phyloP scores from a whole-genome alignment of 2,888 invertebrate genomes.

The Sylvicola cinctus region DNA sequence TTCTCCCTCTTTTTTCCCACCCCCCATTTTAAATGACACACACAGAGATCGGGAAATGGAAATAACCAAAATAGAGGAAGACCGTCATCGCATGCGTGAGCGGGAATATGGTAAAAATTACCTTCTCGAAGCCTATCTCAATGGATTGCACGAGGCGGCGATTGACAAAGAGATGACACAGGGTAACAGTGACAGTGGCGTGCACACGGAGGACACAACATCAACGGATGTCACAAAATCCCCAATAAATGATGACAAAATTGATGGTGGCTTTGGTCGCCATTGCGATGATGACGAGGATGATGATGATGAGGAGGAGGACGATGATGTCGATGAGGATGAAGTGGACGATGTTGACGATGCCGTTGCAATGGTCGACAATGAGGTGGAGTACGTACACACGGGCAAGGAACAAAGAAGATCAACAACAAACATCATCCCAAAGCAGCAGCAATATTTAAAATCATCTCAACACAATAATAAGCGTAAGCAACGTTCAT shows the following conservation, averaged over 20 bases:
- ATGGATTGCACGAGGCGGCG: constrained; percentile 35
- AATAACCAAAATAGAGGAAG: constrained; percentile 58
- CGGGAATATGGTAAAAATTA: constrained; percentile 62
- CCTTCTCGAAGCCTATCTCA: constrained; percentile 53
- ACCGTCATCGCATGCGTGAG: constrained; percentile 50
- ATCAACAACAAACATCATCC: no score
- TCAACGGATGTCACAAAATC: constrained; percentile 18
- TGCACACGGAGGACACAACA: constrained; percentile 38
- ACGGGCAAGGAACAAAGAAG: no score
- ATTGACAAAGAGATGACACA: constrained; percentile 12
- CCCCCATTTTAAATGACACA: constrained; percentile 4
- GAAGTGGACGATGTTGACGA: background rate
- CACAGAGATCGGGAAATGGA: constrained; percentile 51
- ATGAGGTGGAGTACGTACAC: no score
- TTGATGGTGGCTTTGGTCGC: no score
- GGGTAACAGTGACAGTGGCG: constrained; percentile 49
- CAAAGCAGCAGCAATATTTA: no score
- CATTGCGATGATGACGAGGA: constrained; percentile 3
- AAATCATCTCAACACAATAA: no score
- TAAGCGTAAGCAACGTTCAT: constrained; percentile 14
- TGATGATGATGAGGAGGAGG: background rate
- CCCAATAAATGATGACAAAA: constrained; percentile 7
- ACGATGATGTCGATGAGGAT: background rate
- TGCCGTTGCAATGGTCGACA: background rate
- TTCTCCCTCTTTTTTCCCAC: background rate